Evolutionary conservation across 2,888 invertebrate genomes (phyloP), one percentile per base, ranked within the genome.

Genomic region (Dasysyrphus albostriatus): DNA sequence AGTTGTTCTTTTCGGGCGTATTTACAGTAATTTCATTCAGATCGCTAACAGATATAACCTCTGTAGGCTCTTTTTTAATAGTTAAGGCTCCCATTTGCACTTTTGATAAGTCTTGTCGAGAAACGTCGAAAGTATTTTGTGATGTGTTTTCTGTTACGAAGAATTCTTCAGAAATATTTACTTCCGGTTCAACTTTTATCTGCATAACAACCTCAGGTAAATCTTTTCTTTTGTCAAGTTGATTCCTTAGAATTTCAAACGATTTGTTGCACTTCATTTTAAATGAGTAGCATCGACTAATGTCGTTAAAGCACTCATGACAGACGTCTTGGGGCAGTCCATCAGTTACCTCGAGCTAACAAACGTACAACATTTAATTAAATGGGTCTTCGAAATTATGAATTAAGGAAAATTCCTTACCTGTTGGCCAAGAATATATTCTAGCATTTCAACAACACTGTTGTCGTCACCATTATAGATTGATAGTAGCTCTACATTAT

Each of bases 251-350:
- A 5, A 24, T n/a, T 29, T 61, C 0, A 5, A 61, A 42, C 0
- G 61, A 61, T 2, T 61, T 61, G n/a, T 42, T 44, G 24, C 61
- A 61, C 0, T 61, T 61, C 4, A 14, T 61, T 61, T 61, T 61
- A 14, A 61, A 61, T 2, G 42, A 42, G n/a, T 42, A 61, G 61
- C 61, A 61, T n/a, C 9, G 61, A 14, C 42, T 29, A 7, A 61
- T 61, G 10, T 61, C 42, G 0, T 29, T 19, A 5, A n/a, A 61
- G n/a, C 61, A 61, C 5, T 42, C 24, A 29, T 61, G 29, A 29
- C 61, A 61, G 14, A 61, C 61, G 4, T 42, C 42, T 24, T 39
- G 61, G 0, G 61, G 61, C 2, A 61, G 9, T 44, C 3, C 61
- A 42, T 42, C 29, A 1, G 24, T 9, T 24, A 24, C 2, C 2